Base-by-base conservation (phyloP, 2,113 vertebrate genomes). In the Serilophus lunatus region DNA sequence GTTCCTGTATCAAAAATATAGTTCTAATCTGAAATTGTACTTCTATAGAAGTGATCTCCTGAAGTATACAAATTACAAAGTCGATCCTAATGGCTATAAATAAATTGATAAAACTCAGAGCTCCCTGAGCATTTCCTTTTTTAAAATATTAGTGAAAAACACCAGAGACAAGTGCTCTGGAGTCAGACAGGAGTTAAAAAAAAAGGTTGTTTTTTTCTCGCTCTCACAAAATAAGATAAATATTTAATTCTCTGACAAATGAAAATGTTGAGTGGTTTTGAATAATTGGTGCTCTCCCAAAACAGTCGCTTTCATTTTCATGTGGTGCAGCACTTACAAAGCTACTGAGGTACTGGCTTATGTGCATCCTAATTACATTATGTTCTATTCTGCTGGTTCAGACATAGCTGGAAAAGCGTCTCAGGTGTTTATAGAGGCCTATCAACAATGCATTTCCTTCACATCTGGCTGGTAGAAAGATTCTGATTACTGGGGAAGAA, bases 171-270 rank as follows among this genome's bases (percentile, higher is more conserved):
- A 75, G 54, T 40, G 3, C 50, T 71, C 53, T 47, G 72, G 22
- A 65, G 53, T 61, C 31, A 65, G 10, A 25, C 3, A 10, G 25
- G 49, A 36, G 23, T 22, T 6, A 50, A 40, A 50, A 28, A 61
- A 29, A 53, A 6, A 18, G 65, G 29, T 88, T 74, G 38, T 40
- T 65, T 75, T 75, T 92, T 68, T 79, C 29, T 69, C 18, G 64
- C 36, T 92, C 86, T 9, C 36, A 63, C 53, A 80, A 86, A 70
- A 54, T 87, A 64, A 87, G 70, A 69, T 89, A 90, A 95, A 96
- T 94, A 85, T 96, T 96, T 96, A 92, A 96, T 96, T 93, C 47
- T 64, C 50, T 96, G 84, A 96, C 66, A 96, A 65, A 92, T 92
- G 47, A 88, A 86, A 63, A 92, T 79, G 69, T 69, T 76, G 68